These are phyloP conservation scores for Amniataba percoides DNA, from an alignment of 2,797 vertebrate species.

Conservation along the genomic window DNA sequence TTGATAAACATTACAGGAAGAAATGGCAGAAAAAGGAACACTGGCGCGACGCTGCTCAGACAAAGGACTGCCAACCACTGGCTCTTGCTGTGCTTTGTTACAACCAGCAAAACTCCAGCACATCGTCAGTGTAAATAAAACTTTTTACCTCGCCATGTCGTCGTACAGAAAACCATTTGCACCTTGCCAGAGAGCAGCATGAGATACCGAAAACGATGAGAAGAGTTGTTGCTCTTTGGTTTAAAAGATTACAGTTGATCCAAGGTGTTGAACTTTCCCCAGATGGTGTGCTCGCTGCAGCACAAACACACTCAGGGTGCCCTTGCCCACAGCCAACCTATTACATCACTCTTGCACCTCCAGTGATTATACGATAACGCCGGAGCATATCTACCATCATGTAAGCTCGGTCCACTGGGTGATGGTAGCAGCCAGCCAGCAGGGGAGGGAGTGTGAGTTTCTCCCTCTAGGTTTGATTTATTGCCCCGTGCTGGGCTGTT, in stretches of 20 bases:
- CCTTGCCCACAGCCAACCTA: conserved; percentile 38
- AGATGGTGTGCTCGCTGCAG: conserved; percentile 30
- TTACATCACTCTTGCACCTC: conserved; percentile 51
- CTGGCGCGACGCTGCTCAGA: background rate
- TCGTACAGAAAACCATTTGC: background rate
- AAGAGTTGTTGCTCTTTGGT: conserved; percentile 12
- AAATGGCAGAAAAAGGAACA: background rate
- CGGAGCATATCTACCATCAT: conserved; percentile 46
- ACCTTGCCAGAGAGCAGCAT: background rate
- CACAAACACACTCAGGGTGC: conserved; percentile 46
- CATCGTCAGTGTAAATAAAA: conserved; percentile 6
- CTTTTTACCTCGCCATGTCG: background rate
- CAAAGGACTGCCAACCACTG: background rate
- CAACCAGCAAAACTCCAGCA: background rate
- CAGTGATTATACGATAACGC: conserved; percentile 65
- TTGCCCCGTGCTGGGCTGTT: conserved; percentile 71
- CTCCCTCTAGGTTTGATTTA: conserved; percentile 80
- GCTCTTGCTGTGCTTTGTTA: background rate
- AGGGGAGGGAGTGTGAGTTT: conserved; percentile 49
- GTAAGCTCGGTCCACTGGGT: conserved; percentile 51
- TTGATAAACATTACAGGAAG: background rate
- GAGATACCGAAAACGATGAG: background rate
- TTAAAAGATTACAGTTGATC: conserved; percentile 37
- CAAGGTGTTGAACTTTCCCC: conserved; percentile 34
- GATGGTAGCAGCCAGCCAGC: conserved; percentile 58